Evolutionary conservation across 2,797 vertebrate species (phyloP).

Genomic region (Garrulus glandarius): DNA sequence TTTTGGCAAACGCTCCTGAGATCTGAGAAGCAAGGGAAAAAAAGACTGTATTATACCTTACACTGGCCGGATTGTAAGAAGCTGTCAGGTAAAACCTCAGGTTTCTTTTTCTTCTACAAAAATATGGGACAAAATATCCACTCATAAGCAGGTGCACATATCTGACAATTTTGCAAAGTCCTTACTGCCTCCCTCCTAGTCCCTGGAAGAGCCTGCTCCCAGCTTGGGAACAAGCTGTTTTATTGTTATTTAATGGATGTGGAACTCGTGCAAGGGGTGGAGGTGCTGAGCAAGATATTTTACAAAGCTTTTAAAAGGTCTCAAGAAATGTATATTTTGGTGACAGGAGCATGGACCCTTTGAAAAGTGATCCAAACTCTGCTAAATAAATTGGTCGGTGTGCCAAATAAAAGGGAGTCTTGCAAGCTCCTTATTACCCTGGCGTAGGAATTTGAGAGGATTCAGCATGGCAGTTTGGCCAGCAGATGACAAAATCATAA

Average conservation of each 20-base stretch:
- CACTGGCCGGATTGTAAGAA: constrained; percentile 65
- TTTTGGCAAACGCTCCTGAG: constrained; percentile 70
- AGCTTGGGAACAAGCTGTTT: background rate
- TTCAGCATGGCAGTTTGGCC: background rate
- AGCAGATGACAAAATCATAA: background rate
- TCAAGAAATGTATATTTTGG: background rate
- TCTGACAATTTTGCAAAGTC: constrained; percentile 13
- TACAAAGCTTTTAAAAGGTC: background rate
- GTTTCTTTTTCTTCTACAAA: constrained; percentile 60
- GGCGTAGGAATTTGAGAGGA: background rate
- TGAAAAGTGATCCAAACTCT: background rate
- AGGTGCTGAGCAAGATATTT: background rate
- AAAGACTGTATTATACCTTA: constrained; percentile 70
- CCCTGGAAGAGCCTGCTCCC: background rate
- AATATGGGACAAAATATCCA: constrained; percentile 48
- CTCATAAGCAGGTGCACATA: constrained; percentile 65
- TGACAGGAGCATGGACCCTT: background rate
- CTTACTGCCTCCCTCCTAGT: background rate
- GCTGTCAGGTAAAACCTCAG: constrained; percentile 70
- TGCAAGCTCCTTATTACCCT: background rate
- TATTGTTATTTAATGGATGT: background rate
- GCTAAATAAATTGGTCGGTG: background rate
- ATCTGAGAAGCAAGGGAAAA: constrained; percentile 64
- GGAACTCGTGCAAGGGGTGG: background rate
- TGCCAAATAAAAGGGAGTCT: background rate